Evolutionary conservation across 2,888 invertebrate genomes (phyloP).

Genomic region (Pheosia gnoma): DNA sequence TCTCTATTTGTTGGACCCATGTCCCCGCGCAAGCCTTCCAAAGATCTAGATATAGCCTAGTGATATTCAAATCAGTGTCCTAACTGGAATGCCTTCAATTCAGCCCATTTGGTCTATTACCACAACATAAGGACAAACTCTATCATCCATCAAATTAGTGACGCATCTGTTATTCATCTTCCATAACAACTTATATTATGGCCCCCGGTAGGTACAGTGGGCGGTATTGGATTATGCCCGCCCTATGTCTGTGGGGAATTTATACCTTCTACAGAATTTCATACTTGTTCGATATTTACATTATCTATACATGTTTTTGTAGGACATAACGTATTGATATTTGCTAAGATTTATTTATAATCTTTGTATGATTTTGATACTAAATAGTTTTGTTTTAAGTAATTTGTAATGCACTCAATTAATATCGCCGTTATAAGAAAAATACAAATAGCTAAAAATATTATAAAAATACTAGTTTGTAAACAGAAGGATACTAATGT

Average conservation of each 20-base stretch:
- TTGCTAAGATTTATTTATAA: neutral
- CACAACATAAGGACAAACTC: constrained; percentile 25
- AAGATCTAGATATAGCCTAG: too few relatives aligned
- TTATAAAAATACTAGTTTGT: too few relatives aligned
- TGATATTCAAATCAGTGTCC: too few relatives aligned
- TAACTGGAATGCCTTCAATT: too few relatives aligned
- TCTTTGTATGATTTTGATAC: too few relatives aligned
- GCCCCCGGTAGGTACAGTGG: constrained; percentile 21
- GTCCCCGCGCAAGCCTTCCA: too few relatives aligned
- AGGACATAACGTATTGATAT: neutral
- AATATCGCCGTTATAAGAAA: too few relatives aligned
- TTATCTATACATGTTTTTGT: constrained; percentile 3
- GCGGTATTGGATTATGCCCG: constrained; percentile 44
- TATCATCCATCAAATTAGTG: constrained; percentile 41
- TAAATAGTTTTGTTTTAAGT: too few relatives aligned
- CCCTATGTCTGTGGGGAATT: constrained; percentile 36
- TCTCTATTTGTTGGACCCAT: too few relatives aligned
- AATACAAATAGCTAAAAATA: too few relatives aligned
- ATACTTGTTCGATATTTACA: constrained; percentile 18
- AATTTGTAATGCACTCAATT: too few relatives aligned
- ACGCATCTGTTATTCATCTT: constrained; percentile 43
- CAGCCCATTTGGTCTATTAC: constrained; percentile 10
- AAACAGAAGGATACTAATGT: too few relatives aligned
- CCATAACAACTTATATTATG: constrained; percentile 31
- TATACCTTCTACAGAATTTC: constrained; percentile 29